These are phyloP conservation scores for Turritopsis dohrnii DNA, from an alignment of 30 jellyfish, hydroid and myxozoan genomes.

Conservation along the genomic window DNA sequence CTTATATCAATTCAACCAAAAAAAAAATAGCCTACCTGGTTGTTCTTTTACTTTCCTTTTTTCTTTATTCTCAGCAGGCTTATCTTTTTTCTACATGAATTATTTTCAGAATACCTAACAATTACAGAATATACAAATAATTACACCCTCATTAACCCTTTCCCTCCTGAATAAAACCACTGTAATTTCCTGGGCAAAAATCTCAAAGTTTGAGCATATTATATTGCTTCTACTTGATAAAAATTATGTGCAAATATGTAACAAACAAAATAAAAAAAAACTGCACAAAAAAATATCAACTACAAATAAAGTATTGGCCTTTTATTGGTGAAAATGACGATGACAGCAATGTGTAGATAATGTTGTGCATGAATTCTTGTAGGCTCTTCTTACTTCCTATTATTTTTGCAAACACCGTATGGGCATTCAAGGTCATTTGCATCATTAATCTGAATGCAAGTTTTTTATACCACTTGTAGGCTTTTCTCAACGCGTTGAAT, in stretches of 20 bases:
- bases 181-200: no score
- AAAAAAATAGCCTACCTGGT: not conserved
- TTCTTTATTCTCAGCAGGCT: not conserved
- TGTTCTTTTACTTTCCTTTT: no score
- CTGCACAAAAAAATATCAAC: no score
- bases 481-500: slow-evolving; percentile 12
- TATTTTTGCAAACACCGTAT: not conserved
- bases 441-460: slow-evolving; percentile 15
- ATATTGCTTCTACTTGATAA: no score
- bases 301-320: no score
- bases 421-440: slow-evolving; percentile 16
- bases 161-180: not conserved
- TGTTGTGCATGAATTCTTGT: slow-evolving; percentile 2
- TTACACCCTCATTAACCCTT: not conserved
- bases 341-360: slow-evolving; percentile 1
- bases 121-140: no score
- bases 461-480: slow-evolving; percentile 30
- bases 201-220: no score
- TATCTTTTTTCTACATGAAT: not conserved
- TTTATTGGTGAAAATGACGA: not conserved
- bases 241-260: no score
- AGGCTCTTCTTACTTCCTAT: not conserved
- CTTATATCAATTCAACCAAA: not conserved
- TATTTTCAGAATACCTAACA: not conserved
- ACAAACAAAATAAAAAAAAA: no score